Conservation (phyloP, 2,113 vertebrate genomes). For the Macroglossus sobrinus region DNA sequence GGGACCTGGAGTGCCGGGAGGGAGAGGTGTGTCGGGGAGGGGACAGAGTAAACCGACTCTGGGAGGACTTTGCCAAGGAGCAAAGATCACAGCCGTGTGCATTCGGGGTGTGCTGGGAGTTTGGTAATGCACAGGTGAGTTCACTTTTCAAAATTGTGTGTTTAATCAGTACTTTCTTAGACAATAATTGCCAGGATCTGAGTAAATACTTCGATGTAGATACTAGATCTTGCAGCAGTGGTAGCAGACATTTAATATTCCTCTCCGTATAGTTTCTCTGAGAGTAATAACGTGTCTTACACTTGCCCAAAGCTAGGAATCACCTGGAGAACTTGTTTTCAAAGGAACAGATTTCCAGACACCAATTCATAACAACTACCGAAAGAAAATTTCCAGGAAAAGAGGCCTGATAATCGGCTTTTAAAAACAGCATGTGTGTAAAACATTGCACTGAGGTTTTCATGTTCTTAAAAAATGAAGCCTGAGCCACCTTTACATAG, state of each 20-base stretch:
- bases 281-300: not conserved
- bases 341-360: not conserved
- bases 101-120: accelerated
- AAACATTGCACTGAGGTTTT: not conserved
- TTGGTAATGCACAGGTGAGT: not conserved
- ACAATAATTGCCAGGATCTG: not conserved
- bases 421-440: not conserved
- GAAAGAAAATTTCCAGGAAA: not conserved
- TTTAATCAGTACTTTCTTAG: not conserved
- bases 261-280: not conserved
- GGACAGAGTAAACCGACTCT: not conserved
- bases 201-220: accelerated
- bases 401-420: not conserved
- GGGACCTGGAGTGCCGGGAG: not conserved
- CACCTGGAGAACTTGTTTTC: not conserved
- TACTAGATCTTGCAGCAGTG: not conserved
- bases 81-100: not conserved
- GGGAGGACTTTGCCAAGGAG: constrained; percentile 8
- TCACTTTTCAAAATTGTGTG: not conserved
- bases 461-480: not conserved
- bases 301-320: not conserved
- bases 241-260: not conserved
- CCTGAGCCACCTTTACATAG: not conserved
- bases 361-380: not conserved
- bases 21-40: not conserved